Conservation (phyloP, 2,888 invertebrate species). For the Drepanosiphum platanoidis region DNA sequence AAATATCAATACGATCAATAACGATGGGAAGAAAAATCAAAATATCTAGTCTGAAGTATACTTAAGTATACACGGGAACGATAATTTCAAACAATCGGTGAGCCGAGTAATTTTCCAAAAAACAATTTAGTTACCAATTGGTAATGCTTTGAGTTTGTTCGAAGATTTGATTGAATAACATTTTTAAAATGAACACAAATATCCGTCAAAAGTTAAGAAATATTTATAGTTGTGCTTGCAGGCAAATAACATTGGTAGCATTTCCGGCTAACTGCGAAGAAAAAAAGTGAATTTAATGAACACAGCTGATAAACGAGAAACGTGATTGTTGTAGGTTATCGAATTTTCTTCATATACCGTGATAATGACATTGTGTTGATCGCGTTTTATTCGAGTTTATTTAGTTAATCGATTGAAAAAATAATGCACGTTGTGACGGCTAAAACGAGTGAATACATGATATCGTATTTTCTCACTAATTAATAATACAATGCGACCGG, state of each 20-base stretch:
- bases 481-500: not conserved
- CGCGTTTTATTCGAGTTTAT: not conserved
- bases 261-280: conserved; percentile 1
- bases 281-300: conserved; percentile 24
- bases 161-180: not conserved
- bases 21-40: not conserved
- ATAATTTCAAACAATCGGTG: not conserved
- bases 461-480: conserved; percentile 5
- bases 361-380: conserved; percentile 1
- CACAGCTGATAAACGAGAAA: conserved; percentile 1
- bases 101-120: not conserved
- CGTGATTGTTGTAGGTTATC: conserved; percentile 43
- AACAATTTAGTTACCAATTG: not conserved
- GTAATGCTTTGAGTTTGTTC: not conserved
- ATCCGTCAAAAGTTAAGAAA: too few species aligned
- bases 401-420: conserved; percentile 14
- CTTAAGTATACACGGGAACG: not conserved
- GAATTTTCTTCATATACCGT: conserved; percentile 12
- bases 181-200: not conserved
- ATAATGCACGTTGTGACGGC: not conserved
- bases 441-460: not conserved
- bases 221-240: conserved; percentile 8
- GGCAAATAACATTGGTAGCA: not conserved
- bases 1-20: too few species aligned
- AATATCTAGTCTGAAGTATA: not conserved